Base-by-base conservation (phyloP, 2,113 vertebrate species). In the Martes martes region DNA sequence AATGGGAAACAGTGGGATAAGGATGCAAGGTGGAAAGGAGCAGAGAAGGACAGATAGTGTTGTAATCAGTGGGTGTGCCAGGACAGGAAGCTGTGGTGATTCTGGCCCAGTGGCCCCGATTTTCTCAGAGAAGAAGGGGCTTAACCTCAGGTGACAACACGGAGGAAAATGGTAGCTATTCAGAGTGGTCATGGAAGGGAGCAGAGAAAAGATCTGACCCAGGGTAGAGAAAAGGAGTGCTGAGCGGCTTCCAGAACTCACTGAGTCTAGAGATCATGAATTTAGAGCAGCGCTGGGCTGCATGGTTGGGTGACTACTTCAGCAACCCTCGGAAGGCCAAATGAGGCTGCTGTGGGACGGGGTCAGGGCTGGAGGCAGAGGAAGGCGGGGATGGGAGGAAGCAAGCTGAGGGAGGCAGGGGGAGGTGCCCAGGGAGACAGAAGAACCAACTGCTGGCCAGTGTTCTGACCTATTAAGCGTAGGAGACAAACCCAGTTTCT, bases 61-160 rank as follows among this genome's bases (percentile, higher is more conserved):
- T 26, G 8, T 71, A 1, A 50, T 59, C 7, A 1, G 24, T 47
- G 28, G 9, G 13, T 7, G 13, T 14, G 0, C n/a, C 21, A 4
- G 50, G 36, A 1, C 1, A 57, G 63, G 45, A n/a, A 69, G 33
- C 79, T 26, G 7, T 10, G 11, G 9, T 21, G 0, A 57, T 39
- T 78, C 67, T 31, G 14, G 28, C 42, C 42, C 65, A 7, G 0
- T 1, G 59, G 31, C 23, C 45, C 33, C 21, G 1, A 0, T 42
- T 63, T 71, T 24, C 88, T 86, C 82, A 80, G 52, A 83, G 80
- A 80, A 85, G 47, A 23, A 88, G 65, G 33, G 47, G 36, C 26
- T 9, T 9, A 67, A 16, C 36, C 9, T 33, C 23, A 2, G 61
- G 11, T 7, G 28, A 87, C 26, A 7, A 26, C 16, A 1, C 7